Evolutionary conservation across 2,797 vertebrate species (phyloP).

Genomic region (Tympanoctomys barrerae): DNA sequence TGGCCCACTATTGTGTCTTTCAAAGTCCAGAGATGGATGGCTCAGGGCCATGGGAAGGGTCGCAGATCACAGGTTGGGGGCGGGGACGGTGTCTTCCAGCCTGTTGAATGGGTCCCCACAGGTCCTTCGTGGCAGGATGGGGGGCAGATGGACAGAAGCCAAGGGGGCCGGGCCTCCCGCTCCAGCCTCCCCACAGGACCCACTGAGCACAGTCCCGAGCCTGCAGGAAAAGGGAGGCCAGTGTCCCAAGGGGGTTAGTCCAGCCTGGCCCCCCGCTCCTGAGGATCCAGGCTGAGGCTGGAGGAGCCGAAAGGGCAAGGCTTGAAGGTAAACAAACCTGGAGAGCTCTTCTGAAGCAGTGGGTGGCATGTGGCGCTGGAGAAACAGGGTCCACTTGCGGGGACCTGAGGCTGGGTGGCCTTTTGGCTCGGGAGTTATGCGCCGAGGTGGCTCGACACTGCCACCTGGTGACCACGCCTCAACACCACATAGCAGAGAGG

Average conservation of each 20-base stretch:
- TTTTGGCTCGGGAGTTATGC: not conserved
- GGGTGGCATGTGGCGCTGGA: not conserved
- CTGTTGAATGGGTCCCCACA: not conserved
- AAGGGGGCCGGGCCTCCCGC: not conserved
- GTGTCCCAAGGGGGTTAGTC: too few relatives aligned
- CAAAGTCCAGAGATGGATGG: constrained; percentile 86
- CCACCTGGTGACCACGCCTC: constrained; percentile 57
- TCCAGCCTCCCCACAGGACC: not conserved
- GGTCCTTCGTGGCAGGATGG: fast-evolving
- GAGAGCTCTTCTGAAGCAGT: not conserved
- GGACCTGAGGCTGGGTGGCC: too few relatives aligned
- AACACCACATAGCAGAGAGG: fast-evolving
- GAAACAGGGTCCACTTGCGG: not conserved
- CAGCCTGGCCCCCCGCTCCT: not conserved
- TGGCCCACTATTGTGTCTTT: constrained; percentile 77
- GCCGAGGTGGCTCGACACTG: not conserved
- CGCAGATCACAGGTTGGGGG: constrained; percentile 67
- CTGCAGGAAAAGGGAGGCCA: too few relatives aligned
- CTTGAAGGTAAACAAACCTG: not conserved
- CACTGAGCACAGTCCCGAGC: not conserved
- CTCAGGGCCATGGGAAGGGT: constrained; percentile 82
- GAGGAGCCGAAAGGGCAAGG: not conserved
- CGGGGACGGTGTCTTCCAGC: not conserved
- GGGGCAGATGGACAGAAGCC: not conserved
- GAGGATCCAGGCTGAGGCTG: not conserved